phyloP scores from a whole-genome alignment of 2,797 vertebrate species.

The Propithecus perrieri region DNA sequence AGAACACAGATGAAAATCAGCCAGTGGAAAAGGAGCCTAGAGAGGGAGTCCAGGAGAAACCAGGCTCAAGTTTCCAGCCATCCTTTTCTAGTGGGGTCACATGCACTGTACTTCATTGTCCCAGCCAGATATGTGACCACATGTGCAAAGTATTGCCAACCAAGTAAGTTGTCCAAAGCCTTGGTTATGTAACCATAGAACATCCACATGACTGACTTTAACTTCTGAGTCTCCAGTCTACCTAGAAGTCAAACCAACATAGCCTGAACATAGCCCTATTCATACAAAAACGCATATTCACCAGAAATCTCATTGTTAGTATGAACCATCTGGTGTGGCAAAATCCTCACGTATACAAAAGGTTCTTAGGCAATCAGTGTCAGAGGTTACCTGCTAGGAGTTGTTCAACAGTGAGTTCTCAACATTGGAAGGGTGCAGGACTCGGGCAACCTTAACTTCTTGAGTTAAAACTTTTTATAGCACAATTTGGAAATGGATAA shows the following conservation, averaged over 20 bases:
- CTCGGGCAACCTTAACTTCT: not conserved
- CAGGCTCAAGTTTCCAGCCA: not conserved
- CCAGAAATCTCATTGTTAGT: not conserved
- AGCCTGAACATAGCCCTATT: not conserved
- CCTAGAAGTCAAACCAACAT: not conserved
- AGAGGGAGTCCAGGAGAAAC: not conserved
- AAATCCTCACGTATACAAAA: not conserved
- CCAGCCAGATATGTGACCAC: not conserved
- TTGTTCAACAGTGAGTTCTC: not conserved
- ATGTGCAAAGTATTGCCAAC: not conserved
- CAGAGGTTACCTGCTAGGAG: not conserved
- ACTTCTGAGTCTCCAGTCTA: not conserved
- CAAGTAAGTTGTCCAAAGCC: not conserved
- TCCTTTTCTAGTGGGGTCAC: not conserved
- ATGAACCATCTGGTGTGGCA: not conserved
- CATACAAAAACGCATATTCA: not conserved
- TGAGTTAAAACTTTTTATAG: not conserved
- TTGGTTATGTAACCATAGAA: not conserved
- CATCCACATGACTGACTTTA: not conserved
- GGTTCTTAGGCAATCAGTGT: not conserved
- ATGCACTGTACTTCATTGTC: not conserved
- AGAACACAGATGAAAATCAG: not conserved
- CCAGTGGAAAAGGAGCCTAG: not conserved
- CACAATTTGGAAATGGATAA: not conserved
- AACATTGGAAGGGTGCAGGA: not conserved